A percentile compares a stretch with the other conserved stretches of the same genome.
These are phyloP conservation scores for Melolontha melolontha DNA, from an alignment of 2,888 invertebrate species.

Conservation along the genomic window DNA sequence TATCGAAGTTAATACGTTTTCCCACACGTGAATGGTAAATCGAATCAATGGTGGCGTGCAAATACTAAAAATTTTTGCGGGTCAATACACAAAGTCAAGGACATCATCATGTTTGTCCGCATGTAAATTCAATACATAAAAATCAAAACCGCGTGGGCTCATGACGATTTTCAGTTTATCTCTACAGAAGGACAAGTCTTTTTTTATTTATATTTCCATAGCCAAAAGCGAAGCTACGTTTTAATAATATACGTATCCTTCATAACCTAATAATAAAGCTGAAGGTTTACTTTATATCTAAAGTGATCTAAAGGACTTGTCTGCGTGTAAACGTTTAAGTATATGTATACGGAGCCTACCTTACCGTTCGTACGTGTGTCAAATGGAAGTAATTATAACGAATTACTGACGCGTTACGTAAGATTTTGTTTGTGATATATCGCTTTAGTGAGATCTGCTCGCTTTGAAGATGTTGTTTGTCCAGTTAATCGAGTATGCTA, in stretches of 20 bases:
- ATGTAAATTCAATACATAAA: conserved; percentile 8
- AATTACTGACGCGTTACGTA: conserved; percentile 8
- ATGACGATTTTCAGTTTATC: too few relatives aligned
- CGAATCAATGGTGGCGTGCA: conserved; percentile 35
- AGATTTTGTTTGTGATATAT: conserved; percentile 14
- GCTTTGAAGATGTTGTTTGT: conserved; percentile 9
- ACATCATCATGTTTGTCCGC: not conserved
- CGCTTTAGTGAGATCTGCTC: not conserved
- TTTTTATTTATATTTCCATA: too few relatives aligned
- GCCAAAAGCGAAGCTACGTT: too few relatives aligned
- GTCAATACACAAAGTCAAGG: conserved; percentile 40
- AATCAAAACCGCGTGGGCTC: conserved; percentile 19
- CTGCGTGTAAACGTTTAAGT: too few relatives aligned
- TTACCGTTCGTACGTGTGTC: not conserved
- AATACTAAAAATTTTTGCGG: conserved; percentile 27
- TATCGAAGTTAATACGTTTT: conserved; percentile 13
- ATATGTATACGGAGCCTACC: too few relatives aligned
- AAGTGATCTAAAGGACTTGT: too few relatives aligned
- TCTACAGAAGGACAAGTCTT: too few relatives aligned
- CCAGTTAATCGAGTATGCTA: conserved; percentile 29
- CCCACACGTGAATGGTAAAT: conserved; percentile 34
- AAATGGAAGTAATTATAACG: not conserved
- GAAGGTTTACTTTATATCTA: too few relatives aligned
- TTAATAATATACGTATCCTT: too few relatives aligned
- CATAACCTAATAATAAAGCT: too few relatives aligned